Evolutionary conservation across 2,797 vertebrate species (phyloP).

Genomic region (Pygocentrus nattereri): DNA sequence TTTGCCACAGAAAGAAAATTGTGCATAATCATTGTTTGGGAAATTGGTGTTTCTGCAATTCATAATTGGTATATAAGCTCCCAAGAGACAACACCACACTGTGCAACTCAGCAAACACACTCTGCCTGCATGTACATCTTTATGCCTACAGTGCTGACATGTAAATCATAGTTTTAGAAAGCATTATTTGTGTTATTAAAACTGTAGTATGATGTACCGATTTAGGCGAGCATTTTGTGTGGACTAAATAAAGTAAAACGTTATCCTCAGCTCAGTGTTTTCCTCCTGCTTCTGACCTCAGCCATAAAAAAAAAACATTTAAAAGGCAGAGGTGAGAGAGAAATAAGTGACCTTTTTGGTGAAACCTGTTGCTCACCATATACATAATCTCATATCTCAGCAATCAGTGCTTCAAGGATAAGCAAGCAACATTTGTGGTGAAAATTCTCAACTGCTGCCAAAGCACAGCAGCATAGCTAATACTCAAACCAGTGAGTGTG

Average conservation of each 20-base stretch:
- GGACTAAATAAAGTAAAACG: neutral
- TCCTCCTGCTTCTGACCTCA: neutral
- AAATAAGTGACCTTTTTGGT: neutral
- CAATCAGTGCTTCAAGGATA: neutral
- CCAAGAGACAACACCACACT: neutral
- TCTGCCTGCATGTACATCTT: slow-evolving; percentile 21
- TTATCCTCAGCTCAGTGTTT: neutral
- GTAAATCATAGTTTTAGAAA: neutral
- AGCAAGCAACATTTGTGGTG: neutral
- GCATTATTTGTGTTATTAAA: slow-evolving; percentile 1
- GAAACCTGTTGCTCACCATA: neutral
- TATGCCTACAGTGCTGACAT: neutral
- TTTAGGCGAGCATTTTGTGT: too few species aligned
- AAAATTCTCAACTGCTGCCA: slow-evolving; percentile 11
- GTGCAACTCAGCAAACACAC: slow-evolving; percentile 29
- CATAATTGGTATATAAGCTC: slow-evolving; percentile 16
- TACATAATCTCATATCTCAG: neutral
- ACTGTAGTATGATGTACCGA: neutral
- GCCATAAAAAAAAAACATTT: neutral
- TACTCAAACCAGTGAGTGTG: neutral
- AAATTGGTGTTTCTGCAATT: slow-evolving; percentile 5
- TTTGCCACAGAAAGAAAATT: slow-evolving; percentile 3
- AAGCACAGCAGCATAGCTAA: neutral
- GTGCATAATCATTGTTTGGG: slow-evolving; percentile 15
- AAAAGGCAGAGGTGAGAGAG: neutral